Evolutionary conservation across 2,888 invertebrate genomes (phyloP), one percentile per base, ranked within the genome.

Genomic region (Drosophila borealis): DNA sequence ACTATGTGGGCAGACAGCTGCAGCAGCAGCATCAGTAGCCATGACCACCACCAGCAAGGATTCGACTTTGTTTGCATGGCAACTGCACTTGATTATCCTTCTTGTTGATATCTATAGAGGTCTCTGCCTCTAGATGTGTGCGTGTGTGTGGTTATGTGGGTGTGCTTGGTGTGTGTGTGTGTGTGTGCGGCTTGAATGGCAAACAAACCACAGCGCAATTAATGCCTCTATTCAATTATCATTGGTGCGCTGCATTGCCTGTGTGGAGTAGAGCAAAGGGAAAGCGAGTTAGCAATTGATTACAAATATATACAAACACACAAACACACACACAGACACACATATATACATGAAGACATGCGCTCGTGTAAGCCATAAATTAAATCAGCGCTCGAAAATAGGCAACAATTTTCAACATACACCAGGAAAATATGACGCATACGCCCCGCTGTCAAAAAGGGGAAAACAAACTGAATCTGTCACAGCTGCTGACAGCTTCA

Each of bases 151-250:
- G 48, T 68, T 34, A 34, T 49, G n/a, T 50, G 19, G 48, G n/a
- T 44, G 41, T 45, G 29, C 29, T 29, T 29, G 29, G 21, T 39
- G 49, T 37, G 41, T 56, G 42, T 42, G 41, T 56, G 42, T 42
- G 66, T 69, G 70, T 66, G 56, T 54, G 41, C 71, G 75, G 69
- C 49, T 64, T 66, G 62, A 60, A 54, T 66, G 74, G 59, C 66
- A 71, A 76, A 78, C 74, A 81, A 78, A 81, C 89, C 85, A 74
- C 85, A 81, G 72, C 59, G 73, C 71, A 80, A 80, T 78, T 77
- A 69, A 70, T 61, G 71, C 45, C 63, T 77, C 72, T 80, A 77
- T 80, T 89, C 88, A 89, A 81, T 84, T 75, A 78, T 81, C 80
- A 86, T 84, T 56, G 74, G 74, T 59, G 49, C 49, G 87, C 81